Percentiles rank a stretch among this genome's conserved stretches.
phyloP scores from a whole-genome alignment of 2,888 invertebrate genomes.

The Caenorhabditis plicata region DNA sequence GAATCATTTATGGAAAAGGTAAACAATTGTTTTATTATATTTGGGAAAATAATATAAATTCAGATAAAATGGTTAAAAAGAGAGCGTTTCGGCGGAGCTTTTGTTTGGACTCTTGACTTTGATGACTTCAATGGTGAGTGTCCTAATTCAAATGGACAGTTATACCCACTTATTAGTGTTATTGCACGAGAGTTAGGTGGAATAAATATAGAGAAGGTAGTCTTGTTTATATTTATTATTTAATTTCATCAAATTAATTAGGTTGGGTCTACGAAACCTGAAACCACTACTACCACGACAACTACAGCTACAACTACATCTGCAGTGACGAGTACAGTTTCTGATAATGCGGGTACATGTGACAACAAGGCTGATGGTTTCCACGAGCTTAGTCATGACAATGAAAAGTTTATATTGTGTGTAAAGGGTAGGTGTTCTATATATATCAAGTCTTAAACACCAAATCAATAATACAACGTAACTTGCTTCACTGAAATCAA shows the following conservation, averaged over 20 bases:
- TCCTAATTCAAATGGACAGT: constrained; percentile 48
- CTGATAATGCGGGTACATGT: no score
- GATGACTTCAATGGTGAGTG: constrained; percentile 65
- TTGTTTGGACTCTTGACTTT: constrained; percentile 65
- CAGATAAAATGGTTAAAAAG: constrained; percentile 56
- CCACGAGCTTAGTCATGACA: no score
- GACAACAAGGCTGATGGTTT: no score
- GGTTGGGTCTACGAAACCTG: neutral
- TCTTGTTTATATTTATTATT: no score
- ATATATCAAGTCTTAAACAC: no score
- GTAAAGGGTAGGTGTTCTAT: no score
- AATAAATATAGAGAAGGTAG: no score
- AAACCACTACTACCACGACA: neutral
- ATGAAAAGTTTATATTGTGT: no score
- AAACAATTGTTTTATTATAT: neutral
- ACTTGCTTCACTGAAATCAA: no score
- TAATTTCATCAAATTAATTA: constrained; percentile 32
- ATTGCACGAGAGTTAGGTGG: constrained; percentile 60
- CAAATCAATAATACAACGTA: no score
- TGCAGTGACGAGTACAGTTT: constrained; percentile 11
- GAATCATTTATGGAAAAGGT: constrained; percentile 82
- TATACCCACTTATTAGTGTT: constrained; percentile 61
- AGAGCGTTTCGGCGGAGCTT: constrained; percentile 63
- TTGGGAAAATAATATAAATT: no score
- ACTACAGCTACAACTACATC: constrained; percentile 10